Evolutionary conservation across 2,113 vertebrate genomes (phyloP).

Genomic region (Callipepla californica): DNA sequence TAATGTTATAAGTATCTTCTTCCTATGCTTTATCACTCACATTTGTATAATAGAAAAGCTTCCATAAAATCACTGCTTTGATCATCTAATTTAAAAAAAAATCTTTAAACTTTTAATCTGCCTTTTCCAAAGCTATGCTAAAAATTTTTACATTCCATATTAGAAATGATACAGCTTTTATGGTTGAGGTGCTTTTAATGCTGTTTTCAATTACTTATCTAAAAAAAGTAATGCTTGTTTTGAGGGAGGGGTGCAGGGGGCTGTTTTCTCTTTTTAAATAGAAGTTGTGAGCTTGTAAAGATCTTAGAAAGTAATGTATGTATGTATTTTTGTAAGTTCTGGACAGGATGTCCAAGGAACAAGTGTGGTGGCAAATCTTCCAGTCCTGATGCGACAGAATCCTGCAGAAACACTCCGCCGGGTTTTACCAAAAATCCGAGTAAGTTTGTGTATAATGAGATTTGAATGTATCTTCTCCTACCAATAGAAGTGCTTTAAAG

Average conservation of each 20-base stretch:
- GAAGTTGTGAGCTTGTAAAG: neutral
- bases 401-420: slow-evolving; percentile 93
- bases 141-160: neutral
- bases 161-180: neutral
- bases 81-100: neutral
- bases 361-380: slow-evolving; percentile 93
- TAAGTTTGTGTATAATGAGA: slow-evolving; percentile 75
- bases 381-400: slow-evolving; percentile 90
- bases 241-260: neutral
- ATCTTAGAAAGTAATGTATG: slow-evolving; percentile 10
- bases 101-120: neutral
- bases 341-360: slow-evolving; percentile 93
- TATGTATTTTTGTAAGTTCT: slow-evolving; percentile 81
- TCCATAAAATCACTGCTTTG: neutral
- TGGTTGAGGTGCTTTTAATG: neutral
- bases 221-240: neutral
- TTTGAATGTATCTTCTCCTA: slow-evolving; percentile 10
- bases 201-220: neutral
- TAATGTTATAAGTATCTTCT: neutral
- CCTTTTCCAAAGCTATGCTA: neutral
- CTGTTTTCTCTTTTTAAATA: neutral
- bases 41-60: neutral
- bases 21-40: neutral
- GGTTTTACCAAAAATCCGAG: slow-evolving; percentile 94
- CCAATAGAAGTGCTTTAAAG: neutral